Conservation (phyloP, 2,888 invertebrate genomes). For the Macropis europaea region DNA sequence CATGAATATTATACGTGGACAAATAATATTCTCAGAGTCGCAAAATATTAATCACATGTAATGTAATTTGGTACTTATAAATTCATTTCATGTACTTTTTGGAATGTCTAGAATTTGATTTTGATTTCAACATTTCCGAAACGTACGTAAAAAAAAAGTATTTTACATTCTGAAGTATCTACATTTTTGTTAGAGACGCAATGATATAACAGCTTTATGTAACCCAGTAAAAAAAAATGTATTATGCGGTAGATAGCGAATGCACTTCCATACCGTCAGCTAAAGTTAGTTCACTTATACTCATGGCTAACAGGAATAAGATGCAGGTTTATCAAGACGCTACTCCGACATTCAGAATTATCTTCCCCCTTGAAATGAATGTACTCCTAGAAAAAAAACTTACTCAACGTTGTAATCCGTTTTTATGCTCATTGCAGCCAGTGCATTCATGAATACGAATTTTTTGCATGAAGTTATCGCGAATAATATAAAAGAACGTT, state of each 20-base stretch:
- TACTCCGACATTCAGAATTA: conserved; percentile 37
- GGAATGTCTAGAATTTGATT: no score
- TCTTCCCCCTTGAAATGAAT: conserved; percentile 32
- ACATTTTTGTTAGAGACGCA: neutral
- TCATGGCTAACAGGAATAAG: conserved; percentile 39
- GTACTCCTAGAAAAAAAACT: conserved; percentile 23
- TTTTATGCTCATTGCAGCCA: conserved; percentile 31
- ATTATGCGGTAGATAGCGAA: neutral
- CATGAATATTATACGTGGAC: no score
- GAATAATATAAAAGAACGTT: neutral
- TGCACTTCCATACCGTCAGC: neutral
- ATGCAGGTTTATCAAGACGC: conserved; percentile 35
- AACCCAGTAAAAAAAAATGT: neutral
- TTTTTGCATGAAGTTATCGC: conserved; percentile 31
- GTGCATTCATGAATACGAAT: conserved; percentile 53
- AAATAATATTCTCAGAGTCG: no score
- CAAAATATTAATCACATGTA: no score
- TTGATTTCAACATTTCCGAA: no score
- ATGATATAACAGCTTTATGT: neutral
- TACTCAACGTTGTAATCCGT: conserved; percentile 45
- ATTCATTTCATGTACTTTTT: no score
- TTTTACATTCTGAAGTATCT: neutral
- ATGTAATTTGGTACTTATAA: no score
- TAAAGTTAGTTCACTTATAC: conserved; percentile 42
- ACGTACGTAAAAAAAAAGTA: no score